A percentile compares a stretch with the other conserved stretches of the same genome.
Evolutionary conservation across 30 jellyfish, hydroid and myxozoan species (phyloP).

Genomic region (Aurelia coerulea): DNA sequence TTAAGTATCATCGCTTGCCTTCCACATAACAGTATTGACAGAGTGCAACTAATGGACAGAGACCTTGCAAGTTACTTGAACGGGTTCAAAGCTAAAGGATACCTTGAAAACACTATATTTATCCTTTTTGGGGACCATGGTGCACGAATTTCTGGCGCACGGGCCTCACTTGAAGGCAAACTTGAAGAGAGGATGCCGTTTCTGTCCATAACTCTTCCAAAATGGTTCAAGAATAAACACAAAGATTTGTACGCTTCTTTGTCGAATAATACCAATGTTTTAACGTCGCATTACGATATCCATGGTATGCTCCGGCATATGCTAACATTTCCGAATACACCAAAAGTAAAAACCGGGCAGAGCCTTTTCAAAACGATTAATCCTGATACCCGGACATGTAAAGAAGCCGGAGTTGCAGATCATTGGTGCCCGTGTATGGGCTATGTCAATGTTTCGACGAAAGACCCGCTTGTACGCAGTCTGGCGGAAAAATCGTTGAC

Average conservation of each 20-base stretch:
- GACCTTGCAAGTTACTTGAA: slow-evolving; percentile 36
- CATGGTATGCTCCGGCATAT: slow-evolving; percentile 69
- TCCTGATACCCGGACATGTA: slow-evolving; percentile 63
- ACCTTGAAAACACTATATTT: slow-evolving; percentile 53
- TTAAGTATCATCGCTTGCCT: slow-evolving; percentile 21
- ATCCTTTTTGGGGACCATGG: slow-evolving; percentile 72
- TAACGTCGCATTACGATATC: slow-evolving; percentile 75
- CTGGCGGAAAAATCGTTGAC: slow-evolving; percentile 25
- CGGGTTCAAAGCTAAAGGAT: slow-evolving; percentile 10
- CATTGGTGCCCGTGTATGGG: slow-evolving; percentile 85
- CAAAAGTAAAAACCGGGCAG: slow-evolving; percentile 41
- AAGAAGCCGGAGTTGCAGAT: slow-evolving; percentile 72
- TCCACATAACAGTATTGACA: slow-evolving; percentile 59
- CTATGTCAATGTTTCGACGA: slow-evolving; percentile 7
- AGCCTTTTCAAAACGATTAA: slow-evolving; percentile 73
- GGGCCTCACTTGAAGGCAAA: slow-evolving; percentile 61
- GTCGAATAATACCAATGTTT: slow-evolving; percentile 4
- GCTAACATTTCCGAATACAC: slow-evolving; percentile 40
- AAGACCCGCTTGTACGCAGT: neutral
- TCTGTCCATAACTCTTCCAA: slow-evolving; percentile 58
- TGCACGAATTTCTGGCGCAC: slow-evolving; percentile 13
- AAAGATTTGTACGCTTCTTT: slow-evolving; percentile 6
- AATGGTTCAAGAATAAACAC: slow-evolving; percentile 34
- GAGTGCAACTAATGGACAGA: slow-evolving; percentile 50
- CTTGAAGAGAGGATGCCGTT: slow-evolving; percentile 73